Evolutionary conservation across 2,888 invertebrate genomes (phyloP), one percentile per base, ranked within the genome.

Genomic region (Dynastes tityus): DNA sequence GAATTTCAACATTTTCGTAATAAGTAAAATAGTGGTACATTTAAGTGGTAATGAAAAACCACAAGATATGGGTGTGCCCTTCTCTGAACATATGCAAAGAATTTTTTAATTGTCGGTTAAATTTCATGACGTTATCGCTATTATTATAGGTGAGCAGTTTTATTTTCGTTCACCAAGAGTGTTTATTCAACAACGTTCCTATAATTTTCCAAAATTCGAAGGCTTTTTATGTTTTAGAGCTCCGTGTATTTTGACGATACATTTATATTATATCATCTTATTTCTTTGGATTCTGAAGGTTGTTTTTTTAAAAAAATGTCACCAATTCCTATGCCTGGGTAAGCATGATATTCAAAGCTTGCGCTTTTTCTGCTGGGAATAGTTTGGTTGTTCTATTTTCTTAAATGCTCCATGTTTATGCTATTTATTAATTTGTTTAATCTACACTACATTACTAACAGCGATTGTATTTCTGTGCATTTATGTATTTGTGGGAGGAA

Each of bases 261-360:
- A 45, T 32, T 63, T 11, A 3, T 63, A 63, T 13, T 32, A 13
- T 63, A 63, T 13, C 55, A 61, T 61, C 49, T 27, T 61, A 37
- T 70, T 82, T 79, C 78, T 80, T 81, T 77, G 78, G 80, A 81
- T 83, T 82, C 83, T 81, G 63, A 78, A 80, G 82, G 82, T 81
- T 83, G 80, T 81, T 82, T 82, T 79, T 22, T 2, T 2, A 37
- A 37, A 84, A 83, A 83, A 85, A 88, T 89, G 89, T 88, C 89
- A 81, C 89, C 89, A 84, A 88, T 87, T 83, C 89, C 88, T 85
- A 88, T 88, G 88, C 88, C 89, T 84, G 88, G 89, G 89, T 89
- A 88, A 88, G 88, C 85, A 81, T 70, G 55, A 22, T 71, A 32
- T 65, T 78, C 58, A 29, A 77, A 77, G 77, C 45, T 74, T 71